Evolutionary conservation across 2,888 invertebrate species (phyloP), one percentile per base, ranked within the genome.

Genomic region (Julus scanicus): DNA sequence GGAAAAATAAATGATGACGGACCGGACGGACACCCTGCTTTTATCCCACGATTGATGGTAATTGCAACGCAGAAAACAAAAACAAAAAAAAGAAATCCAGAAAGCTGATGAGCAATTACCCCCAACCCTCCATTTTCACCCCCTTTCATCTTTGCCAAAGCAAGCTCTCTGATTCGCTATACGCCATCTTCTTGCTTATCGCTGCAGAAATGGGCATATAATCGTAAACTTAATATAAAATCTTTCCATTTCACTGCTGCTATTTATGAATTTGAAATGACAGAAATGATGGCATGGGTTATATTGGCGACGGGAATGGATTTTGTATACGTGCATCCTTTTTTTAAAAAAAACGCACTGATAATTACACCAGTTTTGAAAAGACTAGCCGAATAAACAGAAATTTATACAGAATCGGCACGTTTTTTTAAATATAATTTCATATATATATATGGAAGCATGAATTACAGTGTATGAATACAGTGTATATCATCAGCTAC

Each of bases 1-100:
- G 44, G 29, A 29, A 29, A 29, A 29, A 29, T 29, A 29, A 8
- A 49, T 13, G 49, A 53, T 53, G 53, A 53, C 8, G 29, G 29
- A 71, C 20, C 71, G 71, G 71, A 71, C 71, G 71, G 71, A 71
- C 71, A 71, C 71, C 71, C 71, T 71, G 71, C 71, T 71, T 71
- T 71, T 71, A 71, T 71, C 71, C 71, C 71, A 71, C 71, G 71
- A 71, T 71, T 71, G 71, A 71, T 71, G 71, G 71, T 29, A 71
- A 71, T 71, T 71, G 71, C 71, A 6, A 71, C 71, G 71, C 9
- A 71, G 71, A 71, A 71, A 71, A 71, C 71, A 29, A 71, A 20
- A 11, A 29, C 11, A 20, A 71, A 71, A 71, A 63, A 20, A 20
- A 63, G n/a, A 71, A 71, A 57, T n/a, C 17, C n/a, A n/a, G 57